Percentiles rank a stretch among this genome's conserved stretches.
Evolutionary conservation across 2,113 vertebrate species (phyloP).

Genomic region (Pollimyrus isidori): DNA sequence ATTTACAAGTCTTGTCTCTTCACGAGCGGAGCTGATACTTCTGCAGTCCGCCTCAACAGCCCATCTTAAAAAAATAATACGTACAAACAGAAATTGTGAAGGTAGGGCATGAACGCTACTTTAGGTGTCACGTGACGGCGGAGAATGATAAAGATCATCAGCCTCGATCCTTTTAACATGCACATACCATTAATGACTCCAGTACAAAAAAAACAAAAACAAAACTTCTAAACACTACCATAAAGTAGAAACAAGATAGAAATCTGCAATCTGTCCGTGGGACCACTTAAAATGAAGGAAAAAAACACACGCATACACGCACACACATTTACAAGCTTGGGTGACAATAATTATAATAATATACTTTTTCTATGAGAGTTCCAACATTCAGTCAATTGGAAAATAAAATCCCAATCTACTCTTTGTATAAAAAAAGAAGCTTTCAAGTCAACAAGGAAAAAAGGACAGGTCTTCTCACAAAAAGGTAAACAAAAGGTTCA

Average conservation of each 20-base stretch:
- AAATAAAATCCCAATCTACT: constrained; percentile 59
- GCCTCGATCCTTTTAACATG: constrained; percentile 86
- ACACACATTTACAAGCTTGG: constrained; percentile 72
- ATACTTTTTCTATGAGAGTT: constrained; percentile 78
- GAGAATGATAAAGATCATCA: constrained; percentile 61
- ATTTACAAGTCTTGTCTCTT: constrained; percentile 92
- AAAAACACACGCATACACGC: constrained; percentile 54
- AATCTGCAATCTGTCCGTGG: constrained; percentile 71
- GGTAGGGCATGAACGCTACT: constrained; percentile 73
- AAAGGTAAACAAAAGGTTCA: constrained; percentile 66
- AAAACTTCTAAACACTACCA: constrained; percentile 64
- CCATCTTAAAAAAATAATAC: constrained; percentile 73
- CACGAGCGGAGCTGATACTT: constrained; percentile 77
- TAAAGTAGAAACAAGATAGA: constrained; percentile 74
- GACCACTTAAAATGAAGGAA: constrained; percentile 50
- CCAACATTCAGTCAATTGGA: constrained; percentile 73
- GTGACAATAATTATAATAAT: constrained; percentile 60
- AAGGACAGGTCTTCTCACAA: constrained; percentile 60
- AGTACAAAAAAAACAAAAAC: constrained; percentile 58
- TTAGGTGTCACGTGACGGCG: constrained; percentile 75
- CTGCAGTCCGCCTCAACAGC: constrained; percentile 79
- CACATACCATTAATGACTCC: constrained; percentile 81
- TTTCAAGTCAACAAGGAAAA: constrained; percentile 48
- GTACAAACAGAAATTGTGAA: constrained; percentile 69
- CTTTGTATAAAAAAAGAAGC: constrained; percentile 46